A percentile compares a stretch with the other conserved stretches of the same genome.
Evolutionary conservation across 2,113 vertebrate species (phyloP).

Genomic region (Hippocampus barbouri): DNA sequence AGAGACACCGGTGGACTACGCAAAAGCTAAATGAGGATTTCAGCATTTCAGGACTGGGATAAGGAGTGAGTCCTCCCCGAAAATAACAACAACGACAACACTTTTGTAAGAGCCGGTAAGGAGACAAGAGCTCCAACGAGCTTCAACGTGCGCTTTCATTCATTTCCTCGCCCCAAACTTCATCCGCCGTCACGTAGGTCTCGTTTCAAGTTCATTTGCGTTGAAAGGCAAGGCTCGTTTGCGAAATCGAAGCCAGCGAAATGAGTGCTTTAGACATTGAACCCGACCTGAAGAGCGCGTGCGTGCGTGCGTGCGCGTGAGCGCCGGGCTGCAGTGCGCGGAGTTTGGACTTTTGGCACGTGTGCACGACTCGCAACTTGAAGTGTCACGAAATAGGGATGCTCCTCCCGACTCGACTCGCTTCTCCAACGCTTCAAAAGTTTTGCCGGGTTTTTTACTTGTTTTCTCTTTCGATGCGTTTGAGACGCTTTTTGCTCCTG

Average conservation of each 20-base stretch:
- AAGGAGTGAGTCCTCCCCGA: slow-evolving; percentile 34
- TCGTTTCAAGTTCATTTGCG: neutral
- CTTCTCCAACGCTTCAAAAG: neutral
- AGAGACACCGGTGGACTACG: slow-evolving; percentile 3
- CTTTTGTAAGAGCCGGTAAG: neutral
- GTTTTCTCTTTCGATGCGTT: too few species aligned
- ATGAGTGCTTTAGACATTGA: slow-evolving; percentile 27
- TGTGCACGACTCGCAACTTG: neutral
- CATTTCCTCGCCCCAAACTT: slow-evolving; percentile 9
- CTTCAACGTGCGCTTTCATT: slow-evolving; percentile 27
- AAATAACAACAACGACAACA: neutral
- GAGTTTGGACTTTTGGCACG: slow-evolving; percentile 27
- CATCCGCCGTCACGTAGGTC: neutral
- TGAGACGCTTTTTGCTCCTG: too few species aligned
- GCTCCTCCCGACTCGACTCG: neutral
- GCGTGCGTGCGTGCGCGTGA: neutral
- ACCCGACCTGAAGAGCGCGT: slow-evolving; percentile 12
- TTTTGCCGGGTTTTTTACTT: neutral
- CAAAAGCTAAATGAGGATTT: slow-evolving; percentile 58
- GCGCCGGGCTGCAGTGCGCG: neutral
- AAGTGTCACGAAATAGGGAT: neutral
- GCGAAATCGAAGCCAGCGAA: neutral
- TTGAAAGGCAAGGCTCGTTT: neutral
- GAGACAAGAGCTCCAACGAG: slow-evolving; percentile 38
- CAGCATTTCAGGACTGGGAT: slow-evolving; percentile 34